Percentiles rank a stretch among this genome's conserved stretches.
These are phyloP conservation scores for Lissonota sp. DNA, from an alignment of 2,888 invertebrate genomes.

Conservation along the genomic window DNA sequence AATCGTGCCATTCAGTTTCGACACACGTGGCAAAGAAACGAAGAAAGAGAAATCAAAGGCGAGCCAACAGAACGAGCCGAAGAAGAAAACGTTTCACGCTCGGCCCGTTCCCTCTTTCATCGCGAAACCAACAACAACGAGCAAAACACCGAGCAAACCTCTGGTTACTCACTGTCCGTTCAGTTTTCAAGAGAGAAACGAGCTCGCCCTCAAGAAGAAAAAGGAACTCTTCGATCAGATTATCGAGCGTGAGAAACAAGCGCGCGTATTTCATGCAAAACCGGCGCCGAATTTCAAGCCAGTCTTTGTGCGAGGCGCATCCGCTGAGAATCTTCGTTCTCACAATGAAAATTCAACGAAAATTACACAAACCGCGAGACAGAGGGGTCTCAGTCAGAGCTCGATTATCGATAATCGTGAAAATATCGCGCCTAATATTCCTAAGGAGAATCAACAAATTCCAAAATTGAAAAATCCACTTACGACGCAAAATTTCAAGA, in stretches of 20 bases:
- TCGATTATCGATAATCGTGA: constrained; percentile 52
- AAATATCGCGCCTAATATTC: constrained; percentile 50
- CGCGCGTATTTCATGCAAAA: constrained; percentile 89
- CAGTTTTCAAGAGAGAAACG: constrained; percentile 89
- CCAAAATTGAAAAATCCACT: constrained; percentile 48
- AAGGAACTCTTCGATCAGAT: constrained; percentile 87
- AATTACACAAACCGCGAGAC: constrained; percentile 13
- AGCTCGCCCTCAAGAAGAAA: constrained; percentile 85
- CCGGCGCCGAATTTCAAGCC: constrained; percentile 87
- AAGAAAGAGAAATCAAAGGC: constrained; percentile 83
- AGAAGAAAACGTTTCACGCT: constrained; percentile 85
- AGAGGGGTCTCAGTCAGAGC: constrained; percentile 27
- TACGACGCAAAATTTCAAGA: constrained; percentile 22
- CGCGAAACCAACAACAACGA: constrained; percentile 41
- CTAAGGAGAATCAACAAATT: constrained; percentile 6
- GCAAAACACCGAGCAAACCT: constrained; percentile 50
- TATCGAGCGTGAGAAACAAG: constrained; percentile 86
- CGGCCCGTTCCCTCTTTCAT: constrained; percentile 85
- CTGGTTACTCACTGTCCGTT: constrained; percentile 57
- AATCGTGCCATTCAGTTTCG: constrained; percentile 84
- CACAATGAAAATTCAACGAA: background rate
- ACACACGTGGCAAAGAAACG: constrained; percentile 82
- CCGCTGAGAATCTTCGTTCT: constrained; percentile 73
- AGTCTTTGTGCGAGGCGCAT: constrained; percentile 79
- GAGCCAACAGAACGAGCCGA: constrained; percentile 63